Evolutionary conservation across 2,888 invertebrate species (phyloP).

Genomic region (Eilema caniola): DNA sequence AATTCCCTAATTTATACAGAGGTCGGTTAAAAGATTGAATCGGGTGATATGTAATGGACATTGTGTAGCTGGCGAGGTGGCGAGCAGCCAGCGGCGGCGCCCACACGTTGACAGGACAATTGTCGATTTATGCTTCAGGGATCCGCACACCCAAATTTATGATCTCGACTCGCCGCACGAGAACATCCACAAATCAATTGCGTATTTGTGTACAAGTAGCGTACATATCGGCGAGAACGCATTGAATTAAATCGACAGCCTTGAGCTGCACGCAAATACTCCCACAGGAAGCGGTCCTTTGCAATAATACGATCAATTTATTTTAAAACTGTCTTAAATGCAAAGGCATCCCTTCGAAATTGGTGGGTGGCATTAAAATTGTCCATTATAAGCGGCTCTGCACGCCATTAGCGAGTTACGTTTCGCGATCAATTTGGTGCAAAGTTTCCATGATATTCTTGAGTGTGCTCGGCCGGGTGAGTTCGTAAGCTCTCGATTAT

Average conservation of each 20-base stretch:
- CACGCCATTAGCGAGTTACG: constrained; percentile 64
- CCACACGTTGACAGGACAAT: constrained; percentile 76
- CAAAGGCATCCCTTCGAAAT: constrained; percentile 33
- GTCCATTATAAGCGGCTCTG: constrained; percentile 55
- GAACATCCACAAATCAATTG: constrained; percentile 58
- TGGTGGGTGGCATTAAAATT: constrained; percentile 42
- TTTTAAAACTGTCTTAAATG: constrained; percentile 44
- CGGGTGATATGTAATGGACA: constrained; percentile 44
- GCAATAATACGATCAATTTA: constrained; percentile 42
- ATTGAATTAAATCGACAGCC: constrained; percentile 28
- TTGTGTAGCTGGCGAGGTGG: constrained; percentile 50
- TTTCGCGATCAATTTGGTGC: constrained; percentile 71
- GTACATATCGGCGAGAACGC: constrained; percentile 28
- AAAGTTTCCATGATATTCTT: constrained; percentile 71
- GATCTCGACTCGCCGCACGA: constrained; percentile 54
- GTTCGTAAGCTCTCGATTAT: constrained; percentile 81
- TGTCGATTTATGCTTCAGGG: constrained; percentile 71
- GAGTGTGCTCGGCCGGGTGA: constrained; percentile 63
- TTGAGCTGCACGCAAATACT: constrained; percentile 20
- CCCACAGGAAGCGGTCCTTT: constrained; percentile 19
- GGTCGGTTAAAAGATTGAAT: constrained; percentile 41
- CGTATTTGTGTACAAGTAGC: constrained; percentile 40
- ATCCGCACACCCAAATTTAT: constrained; percentile 64
- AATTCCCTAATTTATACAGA: constrained; percentile 42
- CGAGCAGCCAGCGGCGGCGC: constrained; percentile 58